A percentile compares a stretch with the other conserved stretches of the same genome.
phyloP scores from a whole-genome alignment of 1,140 invertebrate species.

The Panagrolaimus sp. region DNA sequence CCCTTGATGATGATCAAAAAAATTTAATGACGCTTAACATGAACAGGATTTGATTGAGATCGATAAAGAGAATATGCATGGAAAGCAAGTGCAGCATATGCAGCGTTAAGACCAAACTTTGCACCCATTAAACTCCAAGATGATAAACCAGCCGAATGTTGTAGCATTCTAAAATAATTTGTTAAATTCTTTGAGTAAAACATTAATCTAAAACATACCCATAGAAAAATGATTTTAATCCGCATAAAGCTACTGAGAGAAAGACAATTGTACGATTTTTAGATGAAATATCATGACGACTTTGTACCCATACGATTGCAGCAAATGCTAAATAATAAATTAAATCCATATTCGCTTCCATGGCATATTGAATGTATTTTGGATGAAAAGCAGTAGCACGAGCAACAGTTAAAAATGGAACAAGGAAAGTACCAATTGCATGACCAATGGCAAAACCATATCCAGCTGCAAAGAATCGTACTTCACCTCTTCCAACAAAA shows the following conservation, averaged over 20 bases:
- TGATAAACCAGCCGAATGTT: neutral
- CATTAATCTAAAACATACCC: constrained; percentile 24
- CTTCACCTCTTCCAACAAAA: constrained; percentile 63
- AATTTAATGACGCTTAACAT: constrained; percentile 10
- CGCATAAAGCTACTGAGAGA: constrained; percentile 21
- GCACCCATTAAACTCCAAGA: constrained; percentile 2
- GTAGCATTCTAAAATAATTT: constrained; percentile 10
- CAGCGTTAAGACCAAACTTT: neutral
- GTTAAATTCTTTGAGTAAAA: too few species aligned
- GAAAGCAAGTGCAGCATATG: neutral
- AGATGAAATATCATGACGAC: constrained; percentile 16
- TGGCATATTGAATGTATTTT: constrained; percentile 87
- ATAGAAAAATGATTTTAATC: constrained; percentile 31
- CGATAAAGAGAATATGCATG: neutral
- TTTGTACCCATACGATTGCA: constrained; percentile 40
- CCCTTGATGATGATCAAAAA: too few species aligned
- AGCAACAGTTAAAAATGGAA: constrained; percentile 86
- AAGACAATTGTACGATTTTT: constrained; percentile 21
- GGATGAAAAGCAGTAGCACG: constrained; percentile 90
- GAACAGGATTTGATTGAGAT: constrained; percentile 10
- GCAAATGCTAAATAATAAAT: constrained; percentile 39
- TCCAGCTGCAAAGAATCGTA: constrained; percentile 86
- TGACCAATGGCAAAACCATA: constrained; percentile 94
- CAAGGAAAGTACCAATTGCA: constrained; percentile 76
- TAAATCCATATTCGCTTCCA: constrained; percentile 86